phyloP scores from a whole-genome alignment of 2,113 vertebrate genomes.

The Ornithorhynchus anatinus region DNA sequence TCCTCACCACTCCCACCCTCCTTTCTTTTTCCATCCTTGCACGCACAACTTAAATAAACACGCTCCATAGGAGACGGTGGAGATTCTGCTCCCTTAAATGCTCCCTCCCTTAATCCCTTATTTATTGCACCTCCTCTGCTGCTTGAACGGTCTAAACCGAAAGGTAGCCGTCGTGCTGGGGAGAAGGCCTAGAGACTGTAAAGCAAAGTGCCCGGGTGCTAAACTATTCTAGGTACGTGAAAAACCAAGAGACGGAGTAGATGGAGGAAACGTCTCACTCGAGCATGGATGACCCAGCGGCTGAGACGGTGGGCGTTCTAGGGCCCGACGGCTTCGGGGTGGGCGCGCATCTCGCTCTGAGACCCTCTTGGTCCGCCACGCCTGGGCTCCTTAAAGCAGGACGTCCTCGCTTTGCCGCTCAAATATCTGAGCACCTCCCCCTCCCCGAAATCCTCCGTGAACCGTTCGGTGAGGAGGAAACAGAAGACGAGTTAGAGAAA shows the following conservation, averaged over 20 bases:
- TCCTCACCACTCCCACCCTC: conserved; percentile 30
- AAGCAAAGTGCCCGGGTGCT: background rate
- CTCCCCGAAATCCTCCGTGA: background rate
- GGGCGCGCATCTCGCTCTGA: background rate
- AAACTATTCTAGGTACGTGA: background rate
- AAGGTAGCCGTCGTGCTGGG: too few species aligned
- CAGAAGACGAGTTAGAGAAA: background rate
- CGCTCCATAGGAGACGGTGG: conserved; percentile 13
- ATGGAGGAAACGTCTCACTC: background rate
- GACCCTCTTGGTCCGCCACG: background rate
- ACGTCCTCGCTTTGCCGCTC: background rate
- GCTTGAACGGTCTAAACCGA: too few species aligned
- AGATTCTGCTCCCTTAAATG: background rate
- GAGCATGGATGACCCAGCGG: too few species aligned
- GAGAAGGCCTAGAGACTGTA: background rate
- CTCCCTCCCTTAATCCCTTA: background rate
- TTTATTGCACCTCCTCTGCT: background rate
- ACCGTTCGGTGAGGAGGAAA: background rate
- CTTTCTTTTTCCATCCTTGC: conserved; percentile 27
- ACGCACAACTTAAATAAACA: conserved; percentile 1
- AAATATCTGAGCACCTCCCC: background rate
- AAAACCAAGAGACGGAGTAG: background rate
- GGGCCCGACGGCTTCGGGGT: background rate
- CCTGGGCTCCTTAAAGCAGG: background rate
- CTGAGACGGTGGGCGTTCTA: background rate